Conservation (phyloP, 2,797 vertebrate genomes). For the Gobio occitaniae region DNA sequence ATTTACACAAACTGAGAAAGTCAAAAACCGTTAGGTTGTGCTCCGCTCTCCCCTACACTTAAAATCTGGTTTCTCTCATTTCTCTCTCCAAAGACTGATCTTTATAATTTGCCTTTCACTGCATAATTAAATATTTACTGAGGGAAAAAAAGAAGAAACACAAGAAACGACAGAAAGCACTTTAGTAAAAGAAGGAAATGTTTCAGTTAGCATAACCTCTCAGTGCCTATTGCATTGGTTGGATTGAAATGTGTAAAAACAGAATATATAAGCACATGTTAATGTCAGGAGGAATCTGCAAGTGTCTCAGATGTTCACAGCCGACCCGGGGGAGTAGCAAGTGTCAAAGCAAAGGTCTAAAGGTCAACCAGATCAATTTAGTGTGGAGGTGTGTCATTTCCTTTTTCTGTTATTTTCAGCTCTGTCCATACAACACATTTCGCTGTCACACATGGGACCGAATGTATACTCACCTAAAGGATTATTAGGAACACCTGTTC, state of each 20-base stretch:
- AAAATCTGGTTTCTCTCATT: not conserved
- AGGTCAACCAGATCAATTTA: constrained; percentile 38
- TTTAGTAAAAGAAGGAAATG: not conserved
- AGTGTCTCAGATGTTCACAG: constrained; percentile 32
- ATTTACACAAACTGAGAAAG: too few species aligned
- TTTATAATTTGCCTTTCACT: not conserved
- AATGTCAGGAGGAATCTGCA: not conserved
- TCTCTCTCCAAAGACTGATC: not conserved
- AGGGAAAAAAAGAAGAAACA: not conserved
- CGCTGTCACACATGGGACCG: not conserved
- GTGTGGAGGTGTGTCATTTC: constrained; percentile 33
- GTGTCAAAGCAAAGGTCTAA: constrained; percentile 32
- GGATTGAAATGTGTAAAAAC: not conserved
- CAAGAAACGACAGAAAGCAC: not conserved
- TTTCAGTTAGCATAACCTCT: not conserved
- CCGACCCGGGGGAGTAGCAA: constrained; percentile 12
- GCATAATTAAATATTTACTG: not conserved
- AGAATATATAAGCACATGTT: not conserved
- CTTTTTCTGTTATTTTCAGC: constrained; percentile 25
- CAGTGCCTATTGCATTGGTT: not conserved
- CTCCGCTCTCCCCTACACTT: not conserved
- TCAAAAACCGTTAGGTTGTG: too few species aligned
- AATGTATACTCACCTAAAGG: not conserved
- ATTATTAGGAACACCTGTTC: too few species aligned
- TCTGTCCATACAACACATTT: not conserved